A percentile compares a stretch with the other conserved stretches of the same genome.
These are phyloP conservation scores for Trinectes maculatus DNA, from an alignment of 2,113 vertebrate species.

Conservation along the genomic window DNA sequence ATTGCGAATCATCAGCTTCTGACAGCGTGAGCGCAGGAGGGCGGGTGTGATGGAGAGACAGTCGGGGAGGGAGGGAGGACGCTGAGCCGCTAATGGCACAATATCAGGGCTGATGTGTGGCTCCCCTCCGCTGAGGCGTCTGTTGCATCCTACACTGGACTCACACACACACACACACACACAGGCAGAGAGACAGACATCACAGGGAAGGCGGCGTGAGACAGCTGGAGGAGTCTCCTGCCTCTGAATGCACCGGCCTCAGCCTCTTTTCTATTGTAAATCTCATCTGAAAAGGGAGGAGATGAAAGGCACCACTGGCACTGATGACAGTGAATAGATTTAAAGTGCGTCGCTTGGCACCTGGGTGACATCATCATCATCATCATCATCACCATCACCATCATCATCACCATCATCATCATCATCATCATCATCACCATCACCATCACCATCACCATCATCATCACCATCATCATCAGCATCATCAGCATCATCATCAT, in stretches of 20 bases:
- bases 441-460: too few species aligned
- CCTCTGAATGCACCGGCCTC: constrained; percentile 34
- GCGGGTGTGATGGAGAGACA: constrained; percentile 1
- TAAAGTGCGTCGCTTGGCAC: constrained; percentile 35
- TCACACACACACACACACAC: not conserved
- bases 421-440: too few species aligned
- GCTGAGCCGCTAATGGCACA: constrained; percentile 52
- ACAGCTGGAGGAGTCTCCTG: constrained; percentile 45
- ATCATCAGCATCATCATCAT: too few species aligned
- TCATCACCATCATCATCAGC: too few species aligned
- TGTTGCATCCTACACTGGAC: constrained; percentile 52
- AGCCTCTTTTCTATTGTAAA: constrained; percentile 57
- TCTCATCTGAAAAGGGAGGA: constrained; percentile 46
- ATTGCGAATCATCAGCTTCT: constrained; percentile 72
- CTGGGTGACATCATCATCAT: constrained; percentile 38
- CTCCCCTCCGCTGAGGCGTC: constrained; percentile 67
- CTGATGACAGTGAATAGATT: constrained; percentile 60
- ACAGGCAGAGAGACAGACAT: constrained; percentile 13
- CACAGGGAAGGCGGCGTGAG: constrained; percentile 21
- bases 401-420: too few species aligned
- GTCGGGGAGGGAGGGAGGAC: not conserved
- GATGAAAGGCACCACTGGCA: constrained; percentile 62
- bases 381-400: too few species aligned
- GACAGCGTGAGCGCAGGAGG: constrained; percentile 47
- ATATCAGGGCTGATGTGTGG: constrained; percentile 65